These are phyloP conservation scores for Bhutanitis thaidina DNA, from an alignment of 2,888 invertebrate species.

Conservation along the genomic window DNA sequence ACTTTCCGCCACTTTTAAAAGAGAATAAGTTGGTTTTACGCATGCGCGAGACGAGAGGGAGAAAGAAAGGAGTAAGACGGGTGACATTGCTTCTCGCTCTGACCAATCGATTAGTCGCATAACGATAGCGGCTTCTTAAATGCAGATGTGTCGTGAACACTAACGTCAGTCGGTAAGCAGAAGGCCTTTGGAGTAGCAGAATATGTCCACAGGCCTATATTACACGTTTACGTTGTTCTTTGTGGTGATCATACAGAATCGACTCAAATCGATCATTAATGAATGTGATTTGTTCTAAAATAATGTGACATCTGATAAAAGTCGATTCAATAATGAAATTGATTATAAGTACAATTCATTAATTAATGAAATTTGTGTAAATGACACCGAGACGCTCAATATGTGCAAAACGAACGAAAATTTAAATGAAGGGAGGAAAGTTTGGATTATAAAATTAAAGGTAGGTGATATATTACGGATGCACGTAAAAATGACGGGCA, in stretches of 20 bases:
- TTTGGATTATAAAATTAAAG: constrained; percentile 62
- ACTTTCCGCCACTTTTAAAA: constrained; percentile 74
- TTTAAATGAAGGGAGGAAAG: constrained; percentile 70
- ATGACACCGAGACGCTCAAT: constrained; percentile 34
- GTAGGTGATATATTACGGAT: constrained; percentile 35
- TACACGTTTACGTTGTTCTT: constrained; percentile 49
- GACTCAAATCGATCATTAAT: constrained; percentile 43
- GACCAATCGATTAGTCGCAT: constrained; percentile 81
- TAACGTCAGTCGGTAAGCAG: constrained; percentile 74
- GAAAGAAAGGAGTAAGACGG: constrained; percentile 50
- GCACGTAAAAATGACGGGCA: too few relatives aligned
- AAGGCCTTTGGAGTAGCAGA: constrained; percentile 56
- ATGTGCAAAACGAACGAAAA: constrained; percentile 49
- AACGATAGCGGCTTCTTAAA: constrained; percentile 80
- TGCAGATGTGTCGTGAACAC: constrained; percentile 77
- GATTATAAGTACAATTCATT: constrained; percentile 18
- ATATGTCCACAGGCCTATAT: constrained; percentile 48
- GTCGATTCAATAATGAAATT: constrained; percentile 4
- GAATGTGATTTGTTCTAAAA: constrained; percentile 39
- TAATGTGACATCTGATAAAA: constrained; percentile 31
- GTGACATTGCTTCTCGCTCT: constrained; percentile 69
- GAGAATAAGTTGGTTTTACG: constrained; percentile 48
- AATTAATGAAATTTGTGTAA: constrained; percentile 16
- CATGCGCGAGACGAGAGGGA: constrained; percentile 64
- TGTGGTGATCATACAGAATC: constrained; percentile 51